Evolutionary conservation across 2,888 invertebrate species (phyloP), one percentile per base, ranked within the genome.

Genomic region (Apodemia duryi): DNA sequence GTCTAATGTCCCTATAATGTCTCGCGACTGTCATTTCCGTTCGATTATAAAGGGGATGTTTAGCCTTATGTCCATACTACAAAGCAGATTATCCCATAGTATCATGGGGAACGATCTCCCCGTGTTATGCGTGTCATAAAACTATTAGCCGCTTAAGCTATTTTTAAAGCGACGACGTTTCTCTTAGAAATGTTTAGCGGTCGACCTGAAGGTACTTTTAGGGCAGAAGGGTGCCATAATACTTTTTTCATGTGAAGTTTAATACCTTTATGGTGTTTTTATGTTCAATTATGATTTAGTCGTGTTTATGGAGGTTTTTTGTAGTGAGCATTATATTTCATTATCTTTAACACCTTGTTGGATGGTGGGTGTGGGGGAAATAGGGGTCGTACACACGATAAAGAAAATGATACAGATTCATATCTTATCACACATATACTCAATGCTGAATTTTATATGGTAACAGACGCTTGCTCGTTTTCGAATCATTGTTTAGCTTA

Each of bases 71-170:
- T 2, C 65, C 7, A 68, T 41, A 67, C 13, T 65, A 74, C 81
- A 89, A 76, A 80, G 82, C 70, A 70, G 71, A 82, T 68, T 78
- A 78, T 85, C 64, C 72, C 61, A 65, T 63, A 60, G 41, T 65
- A 62, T 69, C 35, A 7, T 54, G 62, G 65, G 62, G 67, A 75
- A 71, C 73, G 71, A 79, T 82, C 81, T 79, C 77, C 73, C 75
- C 75, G 77, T 51, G 51, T 51, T 83, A 89, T 91, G 91, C 91
- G 91, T 91, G 91, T 88, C 88, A 90, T 88, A 89, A 88, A 91
- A 90, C 91, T 91, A 91, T 91, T 91, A 91, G 87, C 81, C 86
- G 87, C 84, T 86, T 91, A 88, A 87, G 88, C 85, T 90, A 84
- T 91, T 87, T 82, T 86, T 80, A 84, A 88, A 86, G 84, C 81